Conservation (phyloP, 1,140 invertebrate genomes). For the Drosophila nigrodunni region DNA sequence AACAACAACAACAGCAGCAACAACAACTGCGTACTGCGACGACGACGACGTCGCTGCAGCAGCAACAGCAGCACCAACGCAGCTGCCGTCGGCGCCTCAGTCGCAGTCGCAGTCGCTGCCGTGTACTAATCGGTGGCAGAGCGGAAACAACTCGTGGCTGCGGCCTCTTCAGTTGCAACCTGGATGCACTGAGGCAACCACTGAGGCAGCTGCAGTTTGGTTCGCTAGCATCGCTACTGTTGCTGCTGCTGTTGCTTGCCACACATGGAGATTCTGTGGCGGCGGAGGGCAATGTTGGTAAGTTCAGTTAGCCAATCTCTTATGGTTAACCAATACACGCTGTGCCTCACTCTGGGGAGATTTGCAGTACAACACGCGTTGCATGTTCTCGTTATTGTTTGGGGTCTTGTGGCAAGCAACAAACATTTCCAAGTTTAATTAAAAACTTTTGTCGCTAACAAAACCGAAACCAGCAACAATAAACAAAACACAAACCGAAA, state of each 20-base stretch:
- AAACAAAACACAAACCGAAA: conserved; percentile 31
- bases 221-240: conserved; percentile 51
- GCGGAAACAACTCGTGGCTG: conserved; percentile 29
- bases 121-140: conserved; percentile 42
- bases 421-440: conserved; percentile 79
- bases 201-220: conserved; percentile 61
- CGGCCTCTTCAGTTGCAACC: conserved; percentile 56
- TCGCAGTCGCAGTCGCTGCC: conserved; percentile 12
- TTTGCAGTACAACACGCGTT: conserved; percentile 12
- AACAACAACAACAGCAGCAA: conserved; percentile 39
- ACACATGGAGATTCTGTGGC: conserved; percentile 67
- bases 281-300: conserved; percentile 82
- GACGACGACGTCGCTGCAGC: conserved; percentile 26
- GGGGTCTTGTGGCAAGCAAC: conserved; percentile 39
- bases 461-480: conserved; percentile 27
- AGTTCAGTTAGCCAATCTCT: conserved; percentile 35
- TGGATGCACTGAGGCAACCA: conserved; percentile 52
- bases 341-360: neutral
- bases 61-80: neutral
- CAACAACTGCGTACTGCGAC: conserved; percentile 25
- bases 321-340: neutral
- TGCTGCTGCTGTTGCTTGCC: conserved; percentile 66
- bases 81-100: conserved; percentile 9
- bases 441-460: conserved; percentile 69
- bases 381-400: conserved; percentile 38